phyloP scores from a whole-genome alignment of 2,113 vertebrate species.

The Vidua macroura region DNA sequence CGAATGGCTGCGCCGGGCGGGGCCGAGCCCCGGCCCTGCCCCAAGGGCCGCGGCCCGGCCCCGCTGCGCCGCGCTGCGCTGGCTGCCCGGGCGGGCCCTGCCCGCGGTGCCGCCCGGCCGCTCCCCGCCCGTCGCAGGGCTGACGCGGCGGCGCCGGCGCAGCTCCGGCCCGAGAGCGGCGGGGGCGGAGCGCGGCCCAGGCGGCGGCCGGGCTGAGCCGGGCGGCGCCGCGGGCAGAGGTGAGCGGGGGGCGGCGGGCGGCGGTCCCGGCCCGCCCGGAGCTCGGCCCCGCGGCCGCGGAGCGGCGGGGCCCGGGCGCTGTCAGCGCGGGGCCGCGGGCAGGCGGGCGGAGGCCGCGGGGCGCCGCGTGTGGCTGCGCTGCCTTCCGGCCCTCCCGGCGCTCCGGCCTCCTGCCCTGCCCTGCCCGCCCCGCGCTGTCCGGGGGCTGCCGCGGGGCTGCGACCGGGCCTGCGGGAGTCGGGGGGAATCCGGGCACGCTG shows the following conservation, averaged over 20 bases:
- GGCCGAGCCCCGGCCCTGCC: background rate
- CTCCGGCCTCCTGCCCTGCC: background rate
- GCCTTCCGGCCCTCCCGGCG: background rate
- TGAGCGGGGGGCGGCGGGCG: too few relatives aligned
- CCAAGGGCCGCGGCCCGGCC: background rate
- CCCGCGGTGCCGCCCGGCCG: too few relatives aligned
- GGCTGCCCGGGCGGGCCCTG: background rate
- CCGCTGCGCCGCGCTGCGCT: background rate
- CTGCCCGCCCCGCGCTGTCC: background rate
- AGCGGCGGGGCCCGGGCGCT: too few relatives aligned
- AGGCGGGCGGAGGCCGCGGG: background rate
- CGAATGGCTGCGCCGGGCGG: background rate
- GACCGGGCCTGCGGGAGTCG: background rate
- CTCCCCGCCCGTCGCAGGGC: too few relatives aligned
- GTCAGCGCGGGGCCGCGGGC: too few relatives aligned
- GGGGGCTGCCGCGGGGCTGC: background rate
- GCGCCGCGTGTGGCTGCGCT: background rate
- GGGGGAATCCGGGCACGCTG: rapidly evolving
- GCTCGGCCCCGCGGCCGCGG: too few relatives aligned
- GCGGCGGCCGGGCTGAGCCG: too few relatives aligned
- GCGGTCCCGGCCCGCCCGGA: too few relatives aligned
- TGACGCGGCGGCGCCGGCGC: too few relatives aligned
- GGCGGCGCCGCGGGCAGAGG: too few relatives aligned
- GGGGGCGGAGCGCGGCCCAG: too few relatives aligned
- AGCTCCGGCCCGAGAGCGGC: too few relatives aligned